Conservation (phyloP, 2,888 invertebrate genomes). For the Gonocerus acuteangulatus region DNA sequence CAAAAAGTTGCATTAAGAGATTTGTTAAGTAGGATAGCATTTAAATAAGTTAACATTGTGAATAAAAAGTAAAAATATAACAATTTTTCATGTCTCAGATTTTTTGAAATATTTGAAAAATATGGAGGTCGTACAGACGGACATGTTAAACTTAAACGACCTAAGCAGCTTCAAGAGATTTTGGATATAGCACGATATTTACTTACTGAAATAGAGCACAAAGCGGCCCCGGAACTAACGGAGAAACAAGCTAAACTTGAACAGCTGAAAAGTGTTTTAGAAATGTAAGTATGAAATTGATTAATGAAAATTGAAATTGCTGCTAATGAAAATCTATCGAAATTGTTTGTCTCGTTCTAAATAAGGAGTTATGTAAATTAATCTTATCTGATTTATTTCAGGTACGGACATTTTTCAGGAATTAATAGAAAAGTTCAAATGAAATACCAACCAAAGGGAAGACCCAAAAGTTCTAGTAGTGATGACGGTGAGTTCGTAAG, state of each 20-base stretch:
- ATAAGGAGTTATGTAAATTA: no score
- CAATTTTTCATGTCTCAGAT: no score
- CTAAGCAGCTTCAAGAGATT: slow-evolving; percentile 94
- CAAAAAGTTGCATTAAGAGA: no score
- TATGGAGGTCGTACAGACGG: slow-evolving; percentile 93
- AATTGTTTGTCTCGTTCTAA: not conserved
- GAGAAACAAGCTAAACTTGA: slow-evolving; percentile 95
- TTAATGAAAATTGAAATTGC: not conserved
- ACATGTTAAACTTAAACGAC: slow-evolving; percentile 93
- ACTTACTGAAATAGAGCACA: slow-evolving; percentile 78
- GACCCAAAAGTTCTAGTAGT: slow-evolving; percentile 83
- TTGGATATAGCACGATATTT: slow-evolving; percentile 90
- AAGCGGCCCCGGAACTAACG: slow-evolving; percentile 83
- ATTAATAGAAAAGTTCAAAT: slow-evolving; percentile 99
- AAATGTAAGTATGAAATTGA: slow-evolving; percentile 79
- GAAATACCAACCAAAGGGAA: slow-evolving; percentile 95
- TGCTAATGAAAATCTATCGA: no score
- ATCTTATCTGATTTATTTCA: slow-evolving; percentile 44
- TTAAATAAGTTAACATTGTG: no score
- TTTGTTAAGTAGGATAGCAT: no score
- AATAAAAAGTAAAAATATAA: no score
- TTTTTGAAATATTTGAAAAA: slow-evolving; percentile 97
- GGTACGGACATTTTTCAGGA: slow-evolving; percentile 99
- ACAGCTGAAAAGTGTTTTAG: slow-evolving; percentile 95
- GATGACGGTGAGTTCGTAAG: slow-evolving; percentile 64